Evolutionary conservation across 2,113 vertebrate genomes (phyloP).

Genomic region (Myodes glareolus): DNA sequence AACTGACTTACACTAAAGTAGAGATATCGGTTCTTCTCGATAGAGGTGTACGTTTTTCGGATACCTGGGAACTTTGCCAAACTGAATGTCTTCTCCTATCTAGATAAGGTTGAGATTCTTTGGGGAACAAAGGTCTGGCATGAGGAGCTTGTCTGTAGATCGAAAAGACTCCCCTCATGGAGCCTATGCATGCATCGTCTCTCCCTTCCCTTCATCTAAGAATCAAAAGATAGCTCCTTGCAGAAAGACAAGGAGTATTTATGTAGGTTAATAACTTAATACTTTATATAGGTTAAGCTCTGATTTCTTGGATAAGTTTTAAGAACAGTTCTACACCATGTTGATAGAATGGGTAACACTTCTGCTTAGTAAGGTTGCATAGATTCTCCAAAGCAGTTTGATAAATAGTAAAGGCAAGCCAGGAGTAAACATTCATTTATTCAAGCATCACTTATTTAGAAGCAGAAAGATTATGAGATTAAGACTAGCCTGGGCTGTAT

Average conservation of each 20-base stretch:
- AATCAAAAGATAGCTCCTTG: not conserved
- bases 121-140: not conserved
- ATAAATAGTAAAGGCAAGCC: not conserved
- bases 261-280: conserved; percentile 13
- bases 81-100: not conserved
- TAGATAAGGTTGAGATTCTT: not conserved
- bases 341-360: not conserved
- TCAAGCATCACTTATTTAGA: not conserved
- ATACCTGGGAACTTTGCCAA: not conserved
- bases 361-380: conserved; percentile 12
- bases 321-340: not conserved
- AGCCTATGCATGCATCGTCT: not conserved
- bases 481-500: not conserved
- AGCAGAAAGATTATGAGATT: not conserved
- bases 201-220: not conserved
- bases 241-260: not conserved
- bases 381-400: not conserved
- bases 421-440: conserved; percentile 48
- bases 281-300: conserved; percentile 31
- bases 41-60: not conserved
- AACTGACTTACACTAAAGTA: not conserved
- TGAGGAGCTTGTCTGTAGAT: not conserved
- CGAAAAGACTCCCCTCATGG: not conserved
- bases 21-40: not conserved
- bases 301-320: not conserved